A percentile compares a stretch with the other conserved stretches of the same genome.
phyloP scores from a whole-genome alignment of 2,888 invertebrate species.

The Noctuana brunneofusca region DNA sequence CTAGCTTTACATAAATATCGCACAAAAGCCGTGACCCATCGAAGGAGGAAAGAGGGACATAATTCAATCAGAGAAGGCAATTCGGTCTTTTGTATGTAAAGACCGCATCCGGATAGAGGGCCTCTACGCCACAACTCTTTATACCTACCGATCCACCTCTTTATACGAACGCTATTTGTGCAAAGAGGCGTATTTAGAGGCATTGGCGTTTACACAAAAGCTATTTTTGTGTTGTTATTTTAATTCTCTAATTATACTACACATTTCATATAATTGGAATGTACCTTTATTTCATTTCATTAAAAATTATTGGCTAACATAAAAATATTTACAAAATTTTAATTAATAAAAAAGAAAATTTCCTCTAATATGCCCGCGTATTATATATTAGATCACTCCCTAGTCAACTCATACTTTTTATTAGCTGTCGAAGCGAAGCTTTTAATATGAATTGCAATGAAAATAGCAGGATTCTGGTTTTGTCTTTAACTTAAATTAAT shows the following conservation, averaged over 20 bases:
- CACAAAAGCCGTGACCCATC: slow-evolving; percentile 59
- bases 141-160: slow-evolving; percentile 32
- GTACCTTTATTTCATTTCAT: too few relatives aligned
- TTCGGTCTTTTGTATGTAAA: slow-evolving; percentile 77
- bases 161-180: slow-evolving; percentile 37
- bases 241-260: too few relatives aligned
- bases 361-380: too few relatives aligned
- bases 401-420: too few relatives aligned
- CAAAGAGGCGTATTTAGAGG: slow-evolving; percentile 7
- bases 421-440: too few relatives aligned
- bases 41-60: slow-evolving; percentile 60
- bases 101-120: slow-evolving; percentile 64
- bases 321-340: too few relatives aligned
- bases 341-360: too few relatives aligned
- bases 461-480: not conserved
- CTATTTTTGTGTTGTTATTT: not conserved
- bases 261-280: not conserved
- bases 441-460: not conserved
- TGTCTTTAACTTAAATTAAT: not conserved
- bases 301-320: too few relatives aligned
- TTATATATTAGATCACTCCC: too few relatives aligned
- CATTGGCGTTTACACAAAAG: not conserved
- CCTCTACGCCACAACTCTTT: slow-evolving; percentile 44
- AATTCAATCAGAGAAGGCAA: slow-evolving; percentile 75
- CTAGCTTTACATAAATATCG: slow-evolving; percentile 56